Conservation (phyloP, 2,888 invertebrate species). For the Heliconius charithonia region DNA sequence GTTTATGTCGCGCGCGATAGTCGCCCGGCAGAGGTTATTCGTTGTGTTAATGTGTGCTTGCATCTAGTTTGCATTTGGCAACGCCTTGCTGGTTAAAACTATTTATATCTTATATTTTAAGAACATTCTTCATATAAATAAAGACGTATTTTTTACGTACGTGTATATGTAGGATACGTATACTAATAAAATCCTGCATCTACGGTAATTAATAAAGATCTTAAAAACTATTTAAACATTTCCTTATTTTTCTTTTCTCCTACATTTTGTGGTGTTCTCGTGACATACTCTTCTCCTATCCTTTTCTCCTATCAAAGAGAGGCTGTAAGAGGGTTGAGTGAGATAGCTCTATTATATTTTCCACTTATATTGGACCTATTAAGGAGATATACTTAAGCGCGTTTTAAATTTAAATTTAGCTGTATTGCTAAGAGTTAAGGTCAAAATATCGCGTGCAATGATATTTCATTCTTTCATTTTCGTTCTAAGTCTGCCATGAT, state of each 20-base stretch:
- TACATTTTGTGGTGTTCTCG: not conserved
- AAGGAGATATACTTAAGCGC: not conserved
- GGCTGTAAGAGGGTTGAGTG: not conserved
- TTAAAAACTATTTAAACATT: too few relatives aligned
- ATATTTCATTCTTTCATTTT: too few relatives aligned
- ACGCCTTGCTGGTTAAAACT: slow-evolving; percentile 42
- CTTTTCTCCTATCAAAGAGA: not conserved
- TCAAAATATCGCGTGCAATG: not conserved
- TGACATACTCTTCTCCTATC: too few relatives aligned
- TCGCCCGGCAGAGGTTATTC: slow-evolving; percentile 79
- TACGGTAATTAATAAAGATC: not conserved
- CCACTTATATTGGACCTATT: not conserved
- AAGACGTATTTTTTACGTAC: not conserved
- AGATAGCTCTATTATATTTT: not conserved
- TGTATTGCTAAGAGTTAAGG: too few relatives aligned
- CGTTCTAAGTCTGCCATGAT: not conserved
- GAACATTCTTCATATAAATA: not conserved
- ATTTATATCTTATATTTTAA: slow-evolving; percentile 33
- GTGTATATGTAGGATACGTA: not conserved
- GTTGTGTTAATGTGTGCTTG: slow-evolving; percentile 79
- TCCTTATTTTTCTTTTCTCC: not conserved
- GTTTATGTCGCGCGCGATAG: slow-evolving; percentile 81
- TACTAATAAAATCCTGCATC: not conserved
- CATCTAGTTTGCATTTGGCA: slow-evolving; percentile 73
- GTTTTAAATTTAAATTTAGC: too few relatives aligned